Conservation (phyloP, 1,140 invertebrate species). For the Euwallacea fornicatus region DNA sequence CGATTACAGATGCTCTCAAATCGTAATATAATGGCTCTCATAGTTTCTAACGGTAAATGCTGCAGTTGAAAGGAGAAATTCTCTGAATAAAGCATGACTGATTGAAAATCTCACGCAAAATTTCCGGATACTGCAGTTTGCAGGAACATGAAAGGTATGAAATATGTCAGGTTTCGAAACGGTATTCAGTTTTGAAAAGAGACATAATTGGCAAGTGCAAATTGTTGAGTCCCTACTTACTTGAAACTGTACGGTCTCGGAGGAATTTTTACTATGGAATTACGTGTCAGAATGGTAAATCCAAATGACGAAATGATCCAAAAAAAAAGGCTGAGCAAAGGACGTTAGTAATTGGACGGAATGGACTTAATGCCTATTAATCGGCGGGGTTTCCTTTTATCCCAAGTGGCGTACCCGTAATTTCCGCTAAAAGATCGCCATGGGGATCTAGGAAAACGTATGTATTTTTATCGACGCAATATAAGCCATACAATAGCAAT, state of each 20-base stretch:
- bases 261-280: not conserved
- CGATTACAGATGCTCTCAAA: too few species aligned
- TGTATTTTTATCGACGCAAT: not conserved
- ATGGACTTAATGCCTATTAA: slow-evolving; percentile 26
- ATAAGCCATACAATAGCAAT: too few species aligned
- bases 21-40: not conserved
- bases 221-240: not conserved
- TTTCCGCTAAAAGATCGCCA: slow-evolving; percentile 6
- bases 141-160: not conserved
- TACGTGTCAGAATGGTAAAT: not conserved
- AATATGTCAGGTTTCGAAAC: slow-evolving; percentile 11
- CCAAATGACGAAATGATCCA: not conserved
- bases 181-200: not conserved
- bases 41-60: not conserved
- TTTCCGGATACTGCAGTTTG: not conserved
- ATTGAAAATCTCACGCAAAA: slow-evolving; percentile 8
- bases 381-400: slow-evolving; percentile 25
- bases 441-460: slow-evolving; percentile 4
- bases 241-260: not conserved
- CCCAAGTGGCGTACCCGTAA: slow-evolving; percentile 6
- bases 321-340: not conserved
- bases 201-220: not conserved
- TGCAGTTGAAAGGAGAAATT: slow-evolving; percentile 1
- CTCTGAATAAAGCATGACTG: slow-evolving; percentile 3
- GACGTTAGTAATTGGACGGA: slow-evolving; percentile 8